Evolutionary conservation across 2,888 invertebrate genomes (phyloP), one percentile per base, ranked within the genome.

Genomic region (Fabriciana adippe): DNA sequence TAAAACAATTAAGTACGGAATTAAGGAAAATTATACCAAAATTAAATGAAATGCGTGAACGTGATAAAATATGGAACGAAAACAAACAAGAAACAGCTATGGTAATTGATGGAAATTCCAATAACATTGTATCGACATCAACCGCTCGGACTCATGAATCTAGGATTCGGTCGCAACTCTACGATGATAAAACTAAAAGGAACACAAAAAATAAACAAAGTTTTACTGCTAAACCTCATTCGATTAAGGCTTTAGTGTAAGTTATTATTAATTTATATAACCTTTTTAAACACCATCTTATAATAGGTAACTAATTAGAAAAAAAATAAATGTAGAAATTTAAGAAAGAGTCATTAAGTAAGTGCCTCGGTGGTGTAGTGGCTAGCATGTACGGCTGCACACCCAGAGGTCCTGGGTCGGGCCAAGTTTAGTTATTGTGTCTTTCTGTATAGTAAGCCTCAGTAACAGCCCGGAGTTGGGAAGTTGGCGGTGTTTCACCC

Each of bases 1-100:
- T 92, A 67, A 90, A 90, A 75, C 91, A 91, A 73, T 77, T 92
- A 71, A 92, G 91, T 74, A 89, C 89, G 15, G 92, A 92, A 75
- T 74, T 92, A 71, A 83, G 91, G 67, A 92, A 91, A 83, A 91
- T 92, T 65, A 92, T 92, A 75, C 92, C 92, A 51, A 92, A 91
- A 79, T 78, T 92, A 75, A 91, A 92, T 77, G 90, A 92, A 85
- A 90, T 92, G 88, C 85, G 89, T 47, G 90, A 92, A 74, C 82
- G 85, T 57, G 92, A 91, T 74, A 83, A 84, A 72, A 60, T 90
- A 72, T 92, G 91, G 89, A 79, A 81, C 21, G 82, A 83, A 72
- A 83, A 79, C 71, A 83, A 81, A 75, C 82, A 77, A 72, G 80
- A 85, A 56, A 73, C 74, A 18, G 69, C 79, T 54, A 66, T 82